Evolutionary conservation across 2,113 vertebrate genomes (phyloP), one percentile per base, ranked within the genome.

Genomic region (Rhizomys pruinosus): DNA sequence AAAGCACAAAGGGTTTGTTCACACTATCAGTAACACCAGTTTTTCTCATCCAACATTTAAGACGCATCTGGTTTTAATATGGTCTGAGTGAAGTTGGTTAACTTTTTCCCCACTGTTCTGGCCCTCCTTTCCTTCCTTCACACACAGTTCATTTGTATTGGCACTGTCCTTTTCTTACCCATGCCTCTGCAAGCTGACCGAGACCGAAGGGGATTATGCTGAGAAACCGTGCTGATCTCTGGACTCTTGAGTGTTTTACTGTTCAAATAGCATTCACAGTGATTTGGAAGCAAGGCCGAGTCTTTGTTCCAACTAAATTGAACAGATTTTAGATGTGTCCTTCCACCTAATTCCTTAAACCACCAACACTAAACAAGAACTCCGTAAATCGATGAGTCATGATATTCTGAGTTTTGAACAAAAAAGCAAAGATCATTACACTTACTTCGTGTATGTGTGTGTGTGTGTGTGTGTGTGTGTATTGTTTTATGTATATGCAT

Each of bases 11-110:
- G 87, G n/a, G 90, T 87, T 87, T 91, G 89, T 95, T 96, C 95
- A 93, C 55, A 10, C 96, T 96, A 95, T 96, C 93, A 78, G 87
- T 84, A 91, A 96, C 94, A 84, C 93, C 77, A 90, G 93, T 93
- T 96, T 97, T 97, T 92, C 92, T 93, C 90, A 96, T 95, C 93
- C 89, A 91, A 42, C 93, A 57, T 84, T 95, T 94, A 90, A 23
- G 34, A 91, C 79, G 95, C 94, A 97, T 96, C 95, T 97, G 96
- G 84, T 94, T 97, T 97, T 96, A 94, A 95, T 96, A 90, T 84
- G 93, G 87, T 69, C 84, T 84, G 87, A 92, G 94, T 87, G 76
- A 78, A 95, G 87, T 84, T 84, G 95, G 79, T 89, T 95, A 95
- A 93, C 93, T 95, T 97, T 84, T 93, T 93, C 92, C 94, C 87